Evolutionary conservation across 2,797 vertebrate genomes (phyloP).

Genomic region (Brachyrhaphis roseni): DNA sequence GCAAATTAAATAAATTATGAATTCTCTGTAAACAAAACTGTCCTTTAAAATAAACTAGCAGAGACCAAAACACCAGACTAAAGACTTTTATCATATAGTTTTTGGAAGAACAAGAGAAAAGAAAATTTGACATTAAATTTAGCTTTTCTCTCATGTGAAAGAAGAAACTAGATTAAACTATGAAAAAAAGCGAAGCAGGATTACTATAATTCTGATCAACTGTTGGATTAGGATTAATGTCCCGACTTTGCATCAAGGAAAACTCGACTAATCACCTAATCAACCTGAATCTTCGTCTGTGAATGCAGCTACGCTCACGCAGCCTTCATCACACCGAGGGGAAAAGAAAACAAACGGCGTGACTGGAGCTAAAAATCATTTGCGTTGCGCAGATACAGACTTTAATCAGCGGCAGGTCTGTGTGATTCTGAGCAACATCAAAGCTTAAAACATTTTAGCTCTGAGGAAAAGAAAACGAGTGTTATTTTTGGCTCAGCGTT

Average conservation of each 20-base stretch:
- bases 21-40: too few species aligned
- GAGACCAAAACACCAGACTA: too few species aligned
- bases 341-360: slow-evolving; percentile 55
- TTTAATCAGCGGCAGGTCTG: slow-evolving; percentile 81
- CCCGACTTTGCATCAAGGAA: slow-evolving; percentile 65
- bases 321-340: slow-evolving; percentile 59
- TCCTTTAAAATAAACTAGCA: too few species aligned
- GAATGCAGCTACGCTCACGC: slow-evolving; percentile 58
- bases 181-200: not conserved
- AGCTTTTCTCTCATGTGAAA: not conserved
- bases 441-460: slow-evolving; percentile 76
- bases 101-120: too few species aligned
- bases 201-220: slow-evolving; percentile 37
- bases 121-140: not conserved
- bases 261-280: slow-evolving; percentile 60
- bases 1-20: too few species aligned
- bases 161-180: not conserved
- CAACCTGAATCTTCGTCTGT: slow-evolving; percentile 53
- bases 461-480: slow-evolving; percentile 61
- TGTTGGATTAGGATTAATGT: slow-evolving; percentile 29
- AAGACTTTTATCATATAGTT: too few species aligned
- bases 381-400: slow-evolving; percentile 65
- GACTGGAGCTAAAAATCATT: slow-evolving; percentile 76
- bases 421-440: slow-evolving; percentile 77
- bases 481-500: slow-evolving; percentile 69